Base-by-base conservation (phyloP, 2,797 vertebrate genomes). In the Lepidocolaptes lacrymiger region DNA sequence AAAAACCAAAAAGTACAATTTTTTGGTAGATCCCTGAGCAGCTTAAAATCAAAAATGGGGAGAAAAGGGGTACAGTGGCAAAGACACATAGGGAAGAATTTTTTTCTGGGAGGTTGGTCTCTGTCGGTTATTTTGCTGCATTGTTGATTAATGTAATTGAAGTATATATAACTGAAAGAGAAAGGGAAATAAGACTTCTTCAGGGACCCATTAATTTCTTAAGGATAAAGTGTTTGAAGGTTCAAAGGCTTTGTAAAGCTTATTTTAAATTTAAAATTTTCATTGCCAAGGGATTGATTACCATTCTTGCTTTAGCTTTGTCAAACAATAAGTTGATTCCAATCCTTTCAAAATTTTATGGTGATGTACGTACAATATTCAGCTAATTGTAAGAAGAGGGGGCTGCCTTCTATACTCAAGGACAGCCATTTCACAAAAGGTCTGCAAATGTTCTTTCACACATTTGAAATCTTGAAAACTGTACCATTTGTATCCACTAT, bases 251-350 rank as follows among this genome's bases (percentile, higher is more conserved):
- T 98, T 98, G 97, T 97, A 97, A 97, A 97, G 97, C 98, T 98
- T 97, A 98, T 98, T 98, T 98, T 98, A 98, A 98, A 98, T 98
- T 98, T 98, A 96, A 98, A 98, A 98, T 98, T 97, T 97, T 94
- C 95, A 96, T 94, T 97, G 95, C 96, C 97, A 96, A 96, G 98
- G 97, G 98, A 98, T 97, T 98, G 98, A 97, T 98, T 97, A 97
- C 92, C 91, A 97, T 98, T 97, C 97, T 97, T 97, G 95, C 85
- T 96, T 97, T 96, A 97, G 96, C 97, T 97, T 97, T 98, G 97
- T 98, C 97, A 97, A 97, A 97, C 93, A 97, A 96, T 94, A 96
- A 97, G 88, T 96, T 95, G 93, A 96, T 98, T 88, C 94, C 77
- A 93, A 91, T 91, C 92, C 95, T 97, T 98, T 98, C 96, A 97